Percentiles rank a stretch among this genome's conserved stretches.
Conservation (phyloP, 2,113 vertebrate genomes). For the Phodopus roborovskii region DNA sequence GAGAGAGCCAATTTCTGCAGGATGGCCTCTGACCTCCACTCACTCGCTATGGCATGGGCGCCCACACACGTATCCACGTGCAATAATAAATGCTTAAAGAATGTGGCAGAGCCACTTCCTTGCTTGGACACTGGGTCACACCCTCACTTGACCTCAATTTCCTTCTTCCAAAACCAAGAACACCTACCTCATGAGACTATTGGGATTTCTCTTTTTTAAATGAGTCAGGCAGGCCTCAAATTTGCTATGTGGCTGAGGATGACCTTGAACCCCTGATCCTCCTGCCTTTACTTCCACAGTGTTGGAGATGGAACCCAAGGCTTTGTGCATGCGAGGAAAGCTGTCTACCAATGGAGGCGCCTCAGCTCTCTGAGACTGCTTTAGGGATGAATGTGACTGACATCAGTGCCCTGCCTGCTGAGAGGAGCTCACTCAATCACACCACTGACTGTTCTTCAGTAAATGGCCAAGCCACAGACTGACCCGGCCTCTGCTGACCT, state of each 20-base stretch:
- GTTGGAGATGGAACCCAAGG: neutral
- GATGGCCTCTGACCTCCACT: neutral
- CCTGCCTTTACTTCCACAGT: neutral
- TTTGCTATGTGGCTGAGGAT: neutral
- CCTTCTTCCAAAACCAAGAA: neutral
- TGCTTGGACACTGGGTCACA: neutral
- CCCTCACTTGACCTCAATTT: constrained; percentile 30
- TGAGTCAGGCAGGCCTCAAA: neutral
- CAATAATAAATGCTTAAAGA: no score
- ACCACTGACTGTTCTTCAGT: neutral
- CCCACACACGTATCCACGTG: neutral
- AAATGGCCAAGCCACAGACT: neutral
- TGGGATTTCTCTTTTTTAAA: neutral
- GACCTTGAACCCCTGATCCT: neutral
- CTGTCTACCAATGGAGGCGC: neutral
- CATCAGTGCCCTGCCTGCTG: neutral
- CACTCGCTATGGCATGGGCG: neutral
- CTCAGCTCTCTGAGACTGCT: neutral
- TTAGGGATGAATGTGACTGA: no score
- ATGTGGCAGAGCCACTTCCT: neutral
- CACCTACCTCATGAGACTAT: neutral
- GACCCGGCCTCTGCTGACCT: neutral
- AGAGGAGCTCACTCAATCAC: neutral
- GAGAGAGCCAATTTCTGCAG: neutral
- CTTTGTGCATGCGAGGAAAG: fast-evolving